Conservation (phyloP, 2,113 vertebrate species). For the Chaetura pelagica region DNA sequence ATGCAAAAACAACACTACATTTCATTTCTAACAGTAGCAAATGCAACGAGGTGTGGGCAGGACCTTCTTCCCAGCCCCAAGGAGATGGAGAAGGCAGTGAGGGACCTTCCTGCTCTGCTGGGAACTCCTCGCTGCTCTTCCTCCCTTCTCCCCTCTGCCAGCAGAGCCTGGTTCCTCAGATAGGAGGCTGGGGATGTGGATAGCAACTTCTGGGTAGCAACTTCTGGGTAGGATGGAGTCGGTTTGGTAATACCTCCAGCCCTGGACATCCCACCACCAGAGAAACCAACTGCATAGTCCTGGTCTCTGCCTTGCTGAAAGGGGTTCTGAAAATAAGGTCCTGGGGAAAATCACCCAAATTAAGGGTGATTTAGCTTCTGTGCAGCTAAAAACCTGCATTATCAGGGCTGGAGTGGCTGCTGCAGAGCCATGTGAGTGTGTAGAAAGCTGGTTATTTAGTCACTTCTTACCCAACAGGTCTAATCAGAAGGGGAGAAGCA, state of each 20-base stretch:
- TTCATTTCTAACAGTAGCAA: no score
- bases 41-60: no score
- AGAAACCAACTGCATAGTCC: neutral
- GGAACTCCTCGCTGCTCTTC: neutral
- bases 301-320: neutral
- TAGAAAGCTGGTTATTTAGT: neutral
- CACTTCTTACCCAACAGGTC: no score
- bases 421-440: fast-evolving
- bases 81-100: no score
- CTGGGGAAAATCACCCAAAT: neutral
- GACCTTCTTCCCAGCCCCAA: no score
- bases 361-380: neutral
- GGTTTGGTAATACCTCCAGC: neutral
- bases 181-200: neutral
- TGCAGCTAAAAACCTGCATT: neutral
- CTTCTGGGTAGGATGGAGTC: neutral
- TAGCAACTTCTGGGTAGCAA: no score
- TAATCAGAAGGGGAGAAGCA: no score
- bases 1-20: no score
- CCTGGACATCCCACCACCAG: no score
- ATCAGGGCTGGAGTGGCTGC: neutral
- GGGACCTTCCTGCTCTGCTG: no score
- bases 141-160: neutral
- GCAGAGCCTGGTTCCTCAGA: neutral
- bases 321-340: neutral